A percentile compares a stretch with the other conserved stretches of the same genome.
These are phyloP conservation scores for Tromatobia lineatoria DNA, from an alignment of 2,888 invertebrate species.

Conservation along the genomic window DNA sequence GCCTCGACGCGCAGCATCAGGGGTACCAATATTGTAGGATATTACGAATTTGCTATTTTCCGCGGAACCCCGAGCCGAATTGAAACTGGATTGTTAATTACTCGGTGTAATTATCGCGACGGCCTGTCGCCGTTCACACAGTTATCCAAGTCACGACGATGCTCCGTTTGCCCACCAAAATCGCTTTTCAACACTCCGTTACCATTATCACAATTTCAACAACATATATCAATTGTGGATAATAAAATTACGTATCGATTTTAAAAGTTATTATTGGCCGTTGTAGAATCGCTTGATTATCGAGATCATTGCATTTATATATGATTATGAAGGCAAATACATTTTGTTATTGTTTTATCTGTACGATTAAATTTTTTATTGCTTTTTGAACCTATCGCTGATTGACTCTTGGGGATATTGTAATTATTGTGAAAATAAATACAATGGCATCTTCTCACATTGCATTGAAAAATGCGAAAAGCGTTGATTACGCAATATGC, in stretches of 20 bases:
- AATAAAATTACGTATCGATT: conserved; percentile 10
- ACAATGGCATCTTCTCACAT: background rate
- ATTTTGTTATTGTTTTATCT: background rate
- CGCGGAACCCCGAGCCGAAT: conserved; percentile 78
- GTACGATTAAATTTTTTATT: background rate
- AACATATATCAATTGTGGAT: conserved; percentile 4
- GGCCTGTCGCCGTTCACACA: conserved; percentile 49
- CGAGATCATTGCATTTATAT: background rate
- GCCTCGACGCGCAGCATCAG: conserved; percentile 60
- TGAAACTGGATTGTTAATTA: conserved; percentile 86
- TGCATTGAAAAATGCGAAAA: background rate
- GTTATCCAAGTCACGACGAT: conserved; percentile 79
- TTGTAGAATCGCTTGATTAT: conserved; percentile 7
- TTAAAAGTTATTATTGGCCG: conserved; percentile 4
- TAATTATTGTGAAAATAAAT: background rate
- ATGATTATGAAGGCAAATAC: background rate
- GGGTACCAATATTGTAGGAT: conserved; percentile 84
- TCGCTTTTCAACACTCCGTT: conserved; percentile 76
- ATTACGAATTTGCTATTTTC: conserved; percentile 86
- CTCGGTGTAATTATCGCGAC: conserved; percentile 82
- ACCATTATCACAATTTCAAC: conserved; percentile 35
- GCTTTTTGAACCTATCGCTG: background rate
- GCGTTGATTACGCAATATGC: too few relatives aligned
- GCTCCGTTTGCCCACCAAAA: conserved; percentile 78
- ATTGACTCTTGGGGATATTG: background rate